A percentile compares a stretch with the other conserved stretches of the same genome.
Conservation (phyloP, 2,113 vertebrate genomes). For the Myiagra hebetior region DNA sequence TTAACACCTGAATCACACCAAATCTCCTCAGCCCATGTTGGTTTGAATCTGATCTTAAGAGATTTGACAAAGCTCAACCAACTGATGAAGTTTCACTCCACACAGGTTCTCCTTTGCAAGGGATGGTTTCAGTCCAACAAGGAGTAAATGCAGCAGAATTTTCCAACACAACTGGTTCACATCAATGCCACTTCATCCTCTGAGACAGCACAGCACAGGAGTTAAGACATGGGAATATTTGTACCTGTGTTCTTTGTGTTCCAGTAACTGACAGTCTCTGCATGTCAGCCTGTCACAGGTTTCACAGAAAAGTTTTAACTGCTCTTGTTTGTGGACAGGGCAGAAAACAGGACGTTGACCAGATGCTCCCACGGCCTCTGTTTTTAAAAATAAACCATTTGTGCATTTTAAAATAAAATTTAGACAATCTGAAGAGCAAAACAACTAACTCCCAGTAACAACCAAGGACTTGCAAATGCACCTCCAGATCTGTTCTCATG, state of each 20-base stretch:
- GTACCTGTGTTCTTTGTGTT: constrained; percentile 99
- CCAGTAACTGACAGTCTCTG: constrained; percentile 95
- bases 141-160: background rate
- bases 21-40: background rate
- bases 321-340: constrained; percentile 96
- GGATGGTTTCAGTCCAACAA: background rate
- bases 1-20: background rate
- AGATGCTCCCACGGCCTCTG: constrained; percentile 88
- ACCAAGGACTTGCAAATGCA: background rate
- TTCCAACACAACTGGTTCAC: background rate
- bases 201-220: background rate
- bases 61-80: background rate
- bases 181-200: background rate
- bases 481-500: background rate
- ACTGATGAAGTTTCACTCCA: background rate
- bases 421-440: background rate
- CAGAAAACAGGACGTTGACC: constrained; percentile 96
- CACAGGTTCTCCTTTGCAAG: background rate
- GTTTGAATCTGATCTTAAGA: background rate
- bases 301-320: constrained; percentile 97
- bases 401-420: constrained; percentile 46
- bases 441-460: background rate
- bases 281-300: constrained; percentile 97
- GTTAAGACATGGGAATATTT: background rate
- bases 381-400: constrained; percentile 67